Evolutionary conservation across 2,113 vertebrate species (phyloP).

Genomic region (Thunnus thynnus): DNA sequence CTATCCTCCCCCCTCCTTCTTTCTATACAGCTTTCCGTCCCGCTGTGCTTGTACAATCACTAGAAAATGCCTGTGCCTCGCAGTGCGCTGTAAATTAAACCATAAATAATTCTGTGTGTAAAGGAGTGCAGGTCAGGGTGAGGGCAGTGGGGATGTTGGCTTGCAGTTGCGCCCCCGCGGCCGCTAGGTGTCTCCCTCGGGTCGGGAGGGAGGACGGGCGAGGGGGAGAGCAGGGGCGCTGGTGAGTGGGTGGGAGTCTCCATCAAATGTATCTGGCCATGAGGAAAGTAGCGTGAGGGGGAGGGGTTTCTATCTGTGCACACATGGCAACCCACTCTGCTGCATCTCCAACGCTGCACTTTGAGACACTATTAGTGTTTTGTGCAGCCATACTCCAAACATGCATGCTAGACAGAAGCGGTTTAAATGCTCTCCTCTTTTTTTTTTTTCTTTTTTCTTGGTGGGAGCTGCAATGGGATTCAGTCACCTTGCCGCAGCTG

Average conservation of each 20-base stretch:
- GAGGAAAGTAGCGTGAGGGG: slow-evolving; percentile 46
- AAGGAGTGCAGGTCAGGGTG: slow-evolving; percentile 55
- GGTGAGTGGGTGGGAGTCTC: slow-evolving; percentile 53
- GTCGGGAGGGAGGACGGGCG: background rate
- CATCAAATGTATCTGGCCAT: slow-evolving; percentile 47
- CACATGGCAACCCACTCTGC: slow-evolving; percentile 67
- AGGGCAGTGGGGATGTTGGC: slow-evolving; percentile 33
- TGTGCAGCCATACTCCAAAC: background rate
- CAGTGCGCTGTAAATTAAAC: slow-evolving; percentile 26
- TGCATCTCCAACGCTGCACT: slow-evolving; percentile 51
- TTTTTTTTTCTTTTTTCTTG: background rate
- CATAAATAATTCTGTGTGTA: slow-evolving; percentile 59
- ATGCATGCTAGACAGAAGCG: background rate
- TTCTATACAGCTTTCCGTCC: slow-evolving; percentile 8
- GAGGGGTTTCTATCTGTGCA: slow-evolving; percentile 46
- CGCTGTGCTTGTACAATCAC: slow-evolving; percentile 36
- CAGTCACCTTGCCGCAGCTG: slow-evolving; percentile 6
- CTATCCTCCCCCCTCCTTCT: background rate
- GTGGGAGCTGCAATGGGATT: background rate
- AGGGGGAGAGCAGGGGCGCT: background rate
- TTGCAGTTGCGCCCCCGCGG: background rate
- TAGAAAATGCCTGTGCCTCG: slow-evolving; percentile 23
- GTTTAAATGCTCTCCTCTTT: background rate
- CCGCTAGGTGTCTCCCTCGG: slow-evolving; percentile 65
- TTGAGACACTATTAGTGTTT: background rate